These are phyloP conservation scores for Colius striatus DNA, from an alignment of 2,113 vertebrate genomes.

Conservation along the genomic window DNA sequence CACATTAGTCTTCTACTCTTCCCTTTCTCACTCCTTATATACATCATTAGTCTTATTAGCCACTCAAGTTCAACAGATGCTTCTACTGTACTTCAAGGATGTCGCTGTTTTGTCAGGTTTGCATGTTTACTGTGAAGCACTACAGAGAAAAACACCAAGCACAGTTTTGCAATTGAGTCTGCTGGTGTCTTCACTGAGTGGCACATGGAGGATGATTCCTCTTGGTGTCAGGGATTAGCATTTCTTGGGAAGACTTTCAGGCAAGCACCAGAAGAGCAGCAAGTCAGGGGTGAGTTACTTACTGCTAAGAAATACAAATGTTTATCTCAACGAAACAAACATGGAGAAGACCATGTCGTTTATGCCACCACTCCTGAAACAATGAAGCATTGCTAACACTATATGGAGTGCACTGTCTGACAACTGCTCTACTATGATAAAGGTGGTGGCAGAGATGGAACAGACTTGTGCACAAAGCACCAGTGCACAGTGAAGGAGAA, in stretches of 20 bases:
- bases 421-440: fast-evolving
- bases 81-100: neutral
- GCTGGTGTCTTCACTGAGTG: neutral
- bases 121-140: neutral
- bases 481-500: fast-evolving
- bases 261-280: neutral
- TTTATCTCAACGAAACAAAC: no score
- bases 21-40: neutral
- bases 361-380: fast-evolving
- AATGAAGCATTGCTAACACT: neutral
- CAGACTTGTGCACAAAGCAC: neutral
- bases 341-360: neutral
- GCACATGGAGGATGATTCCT: neutral
- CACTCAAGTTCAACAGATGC: neutral
- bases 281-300: fast-evolving
- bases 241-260: neutral
- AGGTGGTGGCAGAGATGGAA: neutral
- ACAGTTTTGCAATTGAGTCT: neutral
- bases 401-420: no score
- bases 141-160: neutral
- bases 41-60: neutral
- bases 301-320: neutral
- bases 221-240: neutral
- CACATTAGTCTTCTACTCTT: neutral
- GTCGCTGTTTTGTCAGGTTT: neutral